These are phyloP conservation scores for Diadumene lineata DNA, from an alignment of 92 coral and sea anemone species.

Conservation along the genomic window DNA sequence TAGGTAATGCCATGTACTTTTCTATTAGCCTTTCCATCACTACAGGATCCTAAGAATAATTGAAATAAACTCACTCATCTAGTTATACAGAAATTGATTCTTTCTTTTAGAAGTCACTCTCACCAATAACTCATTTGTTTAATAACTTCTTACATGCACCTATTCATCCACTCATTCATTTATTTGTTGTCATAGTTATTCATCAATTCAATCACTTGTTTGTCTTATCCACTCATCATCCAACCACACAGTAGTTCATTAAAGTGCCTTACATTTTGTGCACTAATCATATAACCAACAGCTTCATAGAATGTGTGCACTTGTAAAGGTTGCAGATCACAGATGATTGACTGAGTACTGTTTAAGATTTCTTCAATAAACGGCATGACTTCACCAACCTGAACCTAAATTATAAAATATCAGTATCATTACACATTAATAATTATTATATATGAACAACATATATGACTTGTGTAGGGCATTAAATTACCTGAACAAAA, in stretches of 20 bases:
- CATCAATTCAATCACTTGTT: too few relatives aligned
- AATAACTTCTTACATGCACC: too few relatives aligned
- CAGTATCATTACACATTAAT: too few relatives aligned
- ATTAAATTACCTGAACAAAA: slow-evolving; percentile 81
- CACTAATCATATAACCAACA: slow-evolving; percentile 99
- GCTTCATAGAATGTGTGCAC: slow-evolving; percentile 99
- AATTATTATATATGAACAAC: too few relatives aligned
- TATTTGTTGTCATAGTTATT: too few relatives aligned
- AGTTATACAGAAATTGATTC: too few relatives aligned
- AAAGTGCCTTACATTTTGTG: slow-evolving; percentile 81
- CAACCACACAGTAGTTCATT: too few relatives aligned
- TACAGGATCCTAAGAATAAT: slow-evolving; percentile 77
- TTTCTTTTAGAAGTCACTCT: too few relatives aligned
- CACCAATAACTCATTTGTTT: too few relatives aligned
- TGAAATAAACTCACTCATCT: too few relatives aligned
- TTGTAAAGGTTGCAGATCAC: slow-evolving; percentile 98
- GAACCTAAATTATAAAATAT: slow-evolving; percentile 59
- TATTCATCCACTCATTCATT: too few relatives aligned
- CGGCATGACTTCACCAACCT: slow-evolving; percentile 99
- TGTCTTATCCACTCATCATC: too few relatives aligned
- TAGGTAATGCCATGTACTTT: slow-evolving; percentile 99
- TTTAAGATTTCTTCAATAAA: slow-evolving; percentile 96
- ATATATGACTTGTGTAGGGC: neutral
- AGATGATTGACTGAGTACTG: slow-evolving; percentile 94
- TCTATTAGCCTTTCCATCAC: slow-evolving; percentile 98